Evolutionary conservation across 2,797 vertebrate genomes (phyloP).

Genomic region (Pseudochaenichthys georgianus): DNA sequence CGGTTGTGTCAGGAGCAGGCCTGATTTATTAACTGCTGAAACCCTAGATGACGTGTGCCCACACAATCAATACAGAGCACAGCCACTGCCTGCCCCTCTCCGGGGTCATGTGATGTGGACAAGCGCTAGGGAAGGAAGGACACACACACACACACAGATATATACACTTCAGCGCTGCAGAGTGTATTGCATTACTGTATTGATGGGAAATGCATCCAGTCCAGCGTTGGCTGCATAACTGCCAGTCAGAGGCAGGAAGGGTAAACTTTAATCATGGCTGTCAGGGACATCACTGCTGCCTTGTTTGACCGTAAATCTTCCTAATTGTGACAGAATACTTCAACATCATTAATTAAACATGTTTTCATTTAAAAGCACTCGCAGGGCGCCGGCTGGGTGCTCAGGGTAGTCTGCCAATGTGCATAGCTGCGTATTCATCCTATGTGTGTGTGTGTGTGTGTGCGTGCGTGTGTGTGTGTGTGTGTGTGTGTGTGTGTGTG

Average conservation of each 20-base stretch:
- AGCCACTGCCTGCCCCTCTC: constrained; percentile 74
- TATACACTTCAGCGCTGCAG: constrained; percentile 60
- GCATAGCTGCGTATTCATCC: constrained; percentile 55
- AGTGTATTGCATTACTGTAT: constrained; percentile 88
- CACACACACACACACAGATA: constrained; percentile 59
- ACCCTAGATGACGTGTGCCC: constrained; percentile 80
- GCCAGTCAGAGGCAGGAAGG: constrained; percentile 89
- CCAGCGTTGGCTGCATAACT: constrained; percentile 85
- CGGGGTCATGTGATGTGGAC: constrained; percentile 76
- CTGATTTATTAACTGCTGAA: constrained; percentile 86
- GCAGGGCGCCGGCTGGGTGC: constrained; percentile 80
- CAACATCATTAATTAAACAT: constrained; percentile 99
- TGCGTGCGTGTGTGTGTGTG: no score
- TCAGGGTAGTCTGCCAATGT: constrained; percentile 68
- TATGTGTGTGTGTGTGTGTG: constrained; percentile 21
- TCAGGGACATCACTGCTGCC: constrained; percentile 95
- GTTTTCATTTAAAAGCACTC: constrained; percentile 94
- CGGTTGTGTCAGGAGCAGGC: constrained; percentile 70
- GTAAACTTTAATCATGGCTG: constrained; percentile 95
- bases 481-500: no score
- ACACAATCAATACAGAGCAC: constrained; percentile 81
- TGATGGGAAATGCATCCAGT: constrained; percentile 89
- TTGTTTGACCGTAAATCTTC: constrained; percentile 98
- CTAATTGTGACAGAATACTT: constrained; percentile 98
- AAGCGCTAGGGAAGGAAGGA: constrained; percentile 52